A percentile compares a stretch with the other conserved stretches of the same genome.
Conservation (phyloP, 2,797 vertebrate genomes). For the Hippocampus kuda region DNA sequence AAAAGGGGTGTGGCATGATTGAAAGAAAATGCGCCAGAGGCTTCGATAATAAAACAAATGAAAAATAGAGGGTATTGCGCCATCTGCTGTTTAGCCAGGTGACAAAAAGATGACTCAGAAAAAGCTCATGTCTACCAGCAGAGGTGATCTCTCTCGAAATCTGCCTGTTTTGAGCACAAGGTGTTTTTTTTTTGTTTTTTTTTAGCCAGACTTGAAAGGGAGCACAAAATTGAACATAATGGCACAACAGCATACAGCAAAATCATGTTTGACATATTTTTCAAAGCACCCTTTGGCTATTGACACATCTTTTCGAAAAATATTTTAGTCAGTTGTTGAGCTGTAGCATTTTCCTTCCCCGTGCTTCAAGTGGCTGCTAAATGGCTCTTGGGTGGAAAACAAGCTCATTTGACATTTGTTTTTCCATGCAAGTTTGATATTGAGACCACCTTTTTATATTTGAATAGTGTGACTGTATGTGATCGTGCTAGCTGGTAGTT, state of each 20-base stretch:
- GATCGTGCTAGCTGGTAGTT: constrained; percentile 12
- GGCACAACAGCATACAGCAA: background rate
- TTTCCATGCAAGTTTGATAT: constrained; percentile 58
- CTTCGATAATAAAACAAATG: background rate
- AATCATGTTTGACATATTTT: background rate
- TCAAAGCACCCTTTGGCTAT: background rate
- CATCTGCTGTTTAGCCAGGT: background rate
- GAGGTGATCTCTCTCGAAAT: background rate
- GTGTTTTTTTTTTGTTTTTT: background rate
- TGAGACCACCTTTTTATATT: constrained; percentile 16
- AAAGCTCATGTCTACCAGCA: background rate
- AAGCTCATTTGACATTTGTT: constrained; percentile 6
- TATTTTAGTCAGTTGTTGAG: background rate
- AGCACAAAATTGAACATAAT: background rate
- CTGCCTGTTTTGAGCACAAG: background rate
- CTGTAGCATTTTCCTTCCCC: background rate
- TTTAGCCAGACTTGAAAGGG: background rate
- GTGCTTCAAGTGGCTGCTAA: background rate
- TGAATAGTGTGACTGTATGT: constrained; percentile 12
- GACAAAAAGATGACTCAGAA: background rate
- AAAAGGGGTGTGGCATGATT: background rate
- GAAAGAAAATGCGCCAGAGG: background rate
- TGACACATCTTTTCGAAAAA: background rate
- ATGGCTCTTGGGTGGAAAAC: background rate
- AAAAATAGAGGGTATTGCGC: background rate